Evolutionary conservation across 2,888 invertebrate genomes (phyloP).

Genomic region (Leptopilina syphax): DNA sequence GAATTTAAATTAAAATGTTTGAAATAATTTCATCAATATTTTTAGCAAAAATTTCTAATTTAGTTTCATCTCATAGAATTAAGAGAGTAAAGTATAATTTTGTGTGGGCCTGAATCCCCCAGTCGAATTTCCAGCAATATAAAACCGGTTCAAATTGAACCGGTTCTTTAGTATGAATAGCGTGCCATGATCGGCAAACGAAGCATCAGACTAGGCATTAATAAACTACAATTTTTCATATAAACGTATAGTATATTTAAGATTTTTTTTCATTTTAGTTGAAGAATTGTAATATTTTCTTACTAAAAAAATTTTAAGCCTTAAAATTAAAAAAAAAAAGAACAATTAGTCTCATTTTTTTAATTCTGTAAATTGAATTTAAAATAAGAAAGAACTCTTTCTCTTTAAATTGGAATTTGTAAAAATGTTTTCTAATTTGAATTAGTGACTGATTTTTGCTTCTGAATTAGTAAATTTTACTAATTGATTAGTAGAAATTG

Average conservation of each 20-base stretch:
- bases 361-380: too few relatives aligned
- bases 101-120: conserved; percentile 11
- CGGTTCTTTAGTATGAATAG: conserved; percentile 36
- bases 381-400: too few relatives aligned
- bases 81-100: conserved; percentile 5
- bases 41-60: not conserved
- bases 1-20: not conserved
- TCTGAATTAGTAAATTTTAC: too few relatives aligned
- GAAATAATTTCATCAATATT: not conserved
- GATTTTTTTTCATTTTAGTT: conserved; percentile 39
- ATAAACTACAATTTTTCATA: conserved; percentile 25
- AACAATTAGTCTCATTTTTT: too few relatives aligned
- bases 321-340: not conserved
- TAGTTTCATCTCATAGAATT: conserved; percentile 2
- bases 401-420: too few relatives aligned
- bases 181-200: conserved; percentile 13
- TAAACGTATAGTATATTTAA: not conserved
- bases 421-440: too few relatives aligned
- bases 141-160: conserved; percentile 37
- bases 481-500: too few relatives aligned
- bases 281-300: not conserved
- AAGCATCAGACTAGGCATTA: conserved; percentile 5
- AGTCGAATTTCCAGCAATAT: conserved; percentile 28
- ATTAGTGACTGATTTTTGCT: too few relatives aligned
- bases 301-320: not conserved